Conservation (phyloP, 2,113 vertebrate genomes). For the Apodemus speciosus region DNA sequence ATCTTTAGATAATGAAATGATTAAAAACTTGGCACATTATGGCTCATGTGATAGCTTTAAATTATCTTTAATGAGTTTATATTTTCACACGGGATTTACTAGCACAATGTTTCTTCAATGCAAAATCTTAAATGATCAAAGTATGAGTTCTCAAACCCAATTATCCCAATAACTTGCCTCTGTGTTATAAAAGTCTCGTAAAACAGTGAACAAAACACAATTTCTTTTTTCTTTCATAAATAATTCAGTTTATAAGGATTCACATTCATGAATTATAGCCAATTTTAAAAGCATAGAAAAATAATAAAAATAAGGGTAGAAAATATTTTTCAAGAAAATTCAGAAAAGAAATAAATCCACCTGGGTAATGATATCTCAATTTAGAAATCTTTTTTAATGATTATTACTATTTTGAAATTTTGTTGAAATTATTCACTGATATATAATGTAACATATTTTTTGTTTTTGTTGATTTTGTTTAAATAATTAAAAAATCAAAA, state of each 20-base stretch:
- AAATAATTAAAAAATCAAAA: not conserved
- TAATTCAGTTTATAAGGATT: slow-evolving; percentile 42
- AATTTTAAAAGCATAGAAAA: not conserved
- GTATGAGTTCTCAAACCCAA: slow-evolving; percentile 52
- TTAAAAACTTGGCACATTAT: slow-evolving; percentile 34
- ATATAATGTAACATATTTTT: not conserved
- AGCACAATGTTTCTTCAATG: slow-evolving; percentile 42
- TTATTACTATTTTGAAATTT: not conserved
- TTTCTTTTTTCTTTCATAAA: slow-evolving; percentile 36
- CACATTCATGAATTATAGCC: not conserved
- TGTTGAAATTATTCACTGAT: not conserved
- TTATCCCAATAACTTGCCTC: slow-evolving; percentile 43
- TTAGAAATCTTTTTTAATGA: not conserved
- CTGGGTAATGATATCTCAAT: not conserved
- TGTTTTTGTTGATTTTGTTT: not conserved
- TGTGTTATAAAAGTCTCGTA: slow-evolving; percentile 14
- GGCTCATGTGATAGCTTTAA: slow-evolving; percentile 45
- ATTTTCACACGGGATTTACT: slow-evolving; percentile 17
- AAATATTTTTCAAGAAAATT: slow-evolving; percentile 13
- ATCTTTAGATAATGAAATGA: not conserved
- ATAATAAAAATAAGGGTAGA: not conserved
- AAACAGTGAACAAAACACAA: not conserved
- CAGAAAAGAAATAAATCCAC: not conserved
- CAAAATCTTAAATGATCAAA: slow-evolving; percentile 51
- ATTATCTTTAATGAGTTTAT: slow-evolving; percentile 49